phyloP scores from a whole-genome alignment of 2,797 vertebrate genomes.

The Paedocypris micromegethes region DNA sequence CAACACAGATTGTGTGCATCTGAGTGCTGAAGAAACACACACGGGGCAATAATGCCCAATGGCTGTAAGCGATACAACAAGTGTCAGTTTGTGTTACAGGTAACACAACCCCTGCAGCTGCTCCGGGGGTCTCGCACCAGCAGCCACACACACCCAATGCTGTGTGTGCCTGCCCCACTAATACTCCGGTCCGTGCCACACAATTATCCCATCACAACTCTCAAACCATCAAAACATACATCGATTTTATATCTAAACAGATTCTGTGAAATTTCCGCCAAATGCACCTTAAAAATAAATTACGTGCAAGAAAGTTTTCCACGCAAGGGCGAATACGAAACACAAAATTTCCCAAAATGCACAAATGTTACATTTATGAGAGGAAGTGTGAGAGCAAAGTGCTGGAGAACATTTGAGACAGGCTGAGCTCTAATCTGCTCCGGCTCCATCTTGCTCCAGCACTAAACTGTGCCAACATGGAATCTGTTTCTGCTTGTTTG shows the following conservation, averaged over 20 bases:
- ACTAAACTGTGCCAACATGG: constrained; percentile 48
- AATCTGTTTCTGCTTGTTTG: constrained; percentile 47
- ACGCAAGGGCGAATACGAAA: not conserved
- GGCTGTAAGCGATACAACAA: constrained; percentile 52
- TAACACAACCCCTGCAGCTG: constrained; percentile 51
- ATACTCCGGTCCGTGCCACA: no score
- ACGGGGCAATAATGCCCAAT: constrained; percentile 46
- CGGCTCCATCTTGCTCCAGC: constrained; percentile 33
- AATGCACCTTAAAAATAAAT: no score
- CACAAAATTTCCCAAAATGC: not conserved
- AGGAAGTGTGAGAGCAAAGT: constrained; percentile 48
- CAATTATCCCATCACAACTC: no score
- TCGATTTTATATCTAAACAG: no score
- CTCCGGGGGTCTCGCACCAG: constrained; percentile 42
- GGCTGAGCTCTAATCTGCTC: constrained; percentile 43
- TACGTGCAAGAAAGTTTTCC: no score
- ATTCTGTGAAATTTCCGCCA: no score
- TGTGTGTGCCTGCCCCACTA: constrained; percentile 20
- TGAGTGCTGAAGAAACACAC: constrained; percentile 20
- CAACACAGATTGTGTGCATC: constrained; percentile 46
- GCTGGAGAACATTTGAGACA: constrained; percentile 54
- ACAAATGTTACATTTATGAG: not conserved
- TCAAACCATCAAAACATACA: no score
- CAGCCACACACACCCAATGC: constrained; percentile 39
- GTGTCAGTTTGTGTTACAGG: constrained; percentile 49